Conservation (phyloP, 2,113 vertebrate genomes). For the Plotosus lineatus region DNA sequence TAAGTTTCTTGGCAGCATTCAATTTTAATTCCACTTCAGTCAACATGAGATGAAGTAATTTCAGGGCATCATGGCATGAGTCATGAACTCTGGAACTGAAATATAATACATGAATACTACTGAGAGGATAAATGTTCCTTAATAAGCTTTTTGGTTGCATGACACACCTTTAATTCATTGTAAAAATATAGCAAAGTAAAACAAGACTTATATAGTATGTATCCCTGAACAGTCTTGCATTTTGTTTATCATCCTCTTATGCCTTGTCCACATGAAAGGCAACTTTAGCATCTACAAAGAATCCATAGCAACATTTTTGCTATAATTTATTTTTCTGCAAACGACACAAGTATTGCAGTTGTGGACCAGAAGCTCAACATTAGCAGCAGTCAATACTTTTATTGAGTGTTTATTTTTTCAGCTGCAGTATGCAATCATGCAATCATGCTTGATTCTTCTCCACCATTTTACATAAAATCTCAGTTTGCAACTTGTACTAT, state of each 20-base stretch:
- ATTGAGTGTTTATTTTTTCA: slow-evolving; percentile 20
- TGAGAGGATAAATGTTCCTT: slow-evolving; percentile 17
- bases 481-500: slow-evolving; percentile 19
- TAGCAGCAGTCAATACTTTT: slow-evolving; percentile 58
- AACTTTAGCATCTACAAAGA: slow-evolving; percentile 24
- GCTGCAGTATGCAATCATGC: slow-evolving; percentile 46
- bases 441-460: slow-evolving; percentile 47
- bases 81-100: background rate
- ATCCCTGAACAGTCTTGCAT: slow-evolving; percentile 44
- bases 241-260: slow-evolving; percentile 22
- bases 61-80: background rate
- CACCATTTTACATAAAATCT: slow-evolving; percentile 53
- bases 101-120: background rate
- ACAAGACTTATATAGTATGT: slow-evolving; percentile 31
- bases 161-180: slow-evolving; percentile 8
- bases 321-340: slow-evolving; percentile 24
- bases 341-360: slow-evolving; percentile 36
- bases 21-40: background rate
- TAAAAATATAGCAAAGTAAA: slow-evolving; percentile 38
- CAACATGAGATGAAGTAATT: background rate
- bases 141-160: slow-evolving; percentile 47
- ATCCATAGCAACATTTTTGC: slow-evolving; percentile 21
- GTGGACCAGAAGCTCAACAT: slow-evolving; percentile 18
- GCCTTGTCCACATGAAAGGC: slow-evolving; percentile 19
- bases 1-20: background rate